phyloP scores from a whole-genome alignment of 2,888 invertebrate species.

The Plusia festucae region DNA sequence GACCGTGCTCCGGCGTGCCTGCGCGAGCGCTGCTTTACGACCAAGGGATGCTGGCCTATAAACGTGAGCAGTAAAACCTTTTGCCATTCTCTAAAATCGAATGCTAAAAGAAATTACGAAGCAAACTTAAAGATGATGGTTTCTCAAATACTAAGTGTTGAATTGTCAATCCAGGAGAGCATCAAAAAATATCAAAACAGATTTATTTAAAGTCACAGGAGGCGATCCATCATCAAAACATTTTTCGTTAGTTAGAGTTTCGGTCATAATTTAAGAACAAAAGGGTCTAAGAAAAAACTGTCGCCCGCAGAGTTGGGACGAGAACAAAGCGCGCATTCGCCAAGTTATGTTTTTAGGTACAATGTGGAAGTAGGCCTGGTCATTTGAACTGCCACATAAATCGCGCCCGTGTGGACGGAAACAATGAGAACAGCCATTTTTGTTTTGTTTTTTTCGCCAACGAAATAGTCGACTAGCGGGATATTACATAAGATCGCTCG shows the following conservation, averaged over 20 bases:
- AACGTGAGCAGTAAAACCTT: slow-evolving; percentile 71
- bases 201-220: slow-evolving; percentile 38
- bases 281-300: slow-evolving; percentile 76
- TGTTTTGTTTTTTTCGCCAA: slow-evolving; percentile 69
- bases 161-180: slow-evolving; percentile 39
- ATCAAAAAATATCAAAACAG: slow-evolving; percentile 8
- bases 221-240: slow-evolving; percentile 76
- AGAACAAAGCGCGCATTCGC: slow-evolving; percentile 80
- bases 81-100: slow-evolving; percentile 64
- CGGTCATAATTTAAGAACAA: slow-evolving; percentile 85
- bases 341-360: slow-evolving; percentile 78
- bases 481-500: slow-evolving; percentile 73
- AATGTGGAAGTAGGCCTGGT: slow-evolving; percentile 75
- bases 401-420: slow-evolving; percentile 77
- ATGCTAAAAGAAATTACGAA: slow-evolving; percentile 57
- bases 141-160: slow-evolving; percentile 43
- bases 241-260: slow-evolving; percentile 74
- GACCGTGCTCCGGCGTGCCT: slow-evolving; percentile 62
- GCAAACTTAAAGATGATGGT: slow-evolving; percentile 54
- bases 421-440: slow-evolving; percentile 80
- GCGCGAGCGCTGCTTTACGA: slow-evolving; percentile 71
- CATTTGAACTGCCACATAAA: slow-evolving; percentile 85
- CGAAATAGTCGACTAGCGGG: slow-evolving; percentile 72
- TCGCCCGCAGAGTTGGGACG: slow-evolving; percentile 77
- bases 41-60: slow-evolving; percentile 76